Conservation (phyloP, 2,888 invertebrate species). For the Ligdia adustata region DNA sequence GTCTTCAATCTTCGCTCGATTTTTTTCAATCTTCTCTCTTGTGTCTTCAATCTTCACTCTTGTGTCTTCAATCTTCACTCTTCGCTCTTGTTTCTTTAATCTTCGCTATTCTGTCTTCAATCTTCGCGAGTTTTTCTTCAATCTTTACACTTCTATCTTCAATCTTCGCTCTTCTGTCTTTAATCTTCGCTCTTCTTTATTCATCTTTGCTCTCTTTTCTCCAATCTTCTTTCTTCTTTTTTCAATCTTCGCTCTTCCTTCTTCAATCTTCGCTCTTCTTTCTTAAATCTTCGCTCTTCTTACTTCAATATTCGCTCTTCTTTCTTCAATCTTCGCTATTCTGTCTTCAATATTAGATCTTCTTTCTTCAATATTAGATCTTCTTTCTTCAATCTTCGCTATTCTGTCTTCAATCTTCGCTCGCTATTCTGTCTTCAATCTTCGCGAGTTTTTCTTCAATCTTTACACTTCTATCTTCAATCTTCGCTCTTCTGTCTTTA, state of each 20-base stretch:
- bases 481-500: slow-evolving; percentile 11
- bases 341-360: slow-evolving; percentile 10
- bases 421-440: slow-evolving; percentile 11
- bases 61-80: slow-evolving; percentile 17
- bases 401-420: slow-evolving; percentile 9
- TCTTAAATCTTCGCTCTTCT: slow-evolving; percentile 2
- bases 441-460: slow-evolving; percentile 10
- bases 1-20: slow-evolving; percentile 14
- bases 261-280: slow-evolving; percentile 2
- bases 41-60: slow-evolving; percentile 9
- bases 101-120: slow-evolving; percentile 17
- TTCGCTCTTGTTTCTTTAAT: slow-evolving; percentile 15
- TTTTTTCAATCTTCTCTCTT: slow-evolving; percentile 18
- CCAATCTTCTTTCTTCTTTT: not conserved
- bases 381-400: slow-evolving; percentile 4
- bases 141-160: not conserved
- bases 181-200: not conserved
- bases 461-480: slow-evolving; percentile 1
- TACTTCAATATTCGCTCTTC: slow-evolving; percentile 10
- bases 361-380: not conserved
- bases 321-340: not conserved
- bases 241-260: slow-evolving; percentile 1
- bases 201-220: not conserved
- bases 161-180: slow-evolving; percentile 8
- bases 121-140: slow-evolving; percentile 20